These are phyloP conservation scores for Nomada fucata DNA, from an alignment of 2,888 invertebrate genomes.

Conservation along the genomic window DNA sequence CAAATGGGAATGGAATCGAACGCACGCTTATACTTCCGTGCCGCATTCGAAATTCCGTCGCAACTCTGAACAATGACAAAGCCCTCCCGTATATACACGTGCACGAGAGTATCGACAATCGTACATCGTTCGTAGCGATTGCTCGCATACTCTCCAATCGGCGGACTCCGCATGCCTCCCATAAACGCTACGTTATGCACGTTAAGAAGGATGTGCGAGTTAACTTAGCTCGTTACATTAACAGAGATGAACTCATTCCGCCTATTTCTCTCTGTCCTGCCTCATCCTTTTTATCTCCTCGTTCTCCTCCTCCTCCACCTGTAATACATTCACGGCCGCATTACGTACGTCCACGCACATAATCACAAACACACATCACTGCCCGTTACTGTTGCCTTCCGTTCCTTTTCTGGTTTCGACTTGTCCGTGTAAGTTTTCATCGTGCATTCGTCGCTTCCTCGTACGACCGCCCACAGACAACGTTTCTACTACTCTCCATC, in stretches of 20 bases:
- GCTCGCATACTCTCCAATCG: constrained; percentile 52
- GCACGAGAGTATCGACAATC: constrained; percentile 43
- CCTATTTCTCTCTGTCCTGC: constrained; percentile 67
- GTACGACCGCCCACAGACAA: constrained; percentile 35
- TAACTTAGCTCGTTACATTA: constrained; percentile 82
- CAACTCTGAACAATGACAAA: constrained; percentile 24
- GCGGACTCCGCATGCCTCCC: constrained; percentile 51
- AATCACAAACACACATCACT: neutral
- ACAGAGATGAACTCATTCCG: constrained; percentile 82
- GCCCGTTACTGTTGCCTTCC: neutral
- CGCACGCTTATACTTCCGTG: too few relatives aligned
- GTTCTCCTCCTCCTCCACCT: constrained; percentile 19
- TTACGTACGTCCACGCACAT: neutral
- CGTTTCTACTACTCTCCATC: constrained; percentile 36
- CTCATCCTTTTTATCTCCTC: constrained; percentile 33
- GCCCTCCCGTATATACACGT: constrained; percentile 1
- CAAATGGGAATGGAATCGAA: too few relatives aligned
- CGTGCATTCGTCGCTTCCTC: constrained; percentile 41
- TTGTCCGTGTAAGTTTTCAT: constrained; percentile 32
- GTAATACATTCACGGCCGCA: constrained; percentile 11
- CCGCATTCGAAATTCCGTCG: constrained; percentile 39
- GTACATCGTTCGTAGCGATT: constrained; percentile 50
- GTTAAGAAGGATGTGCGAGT: constrained; percentile 84
- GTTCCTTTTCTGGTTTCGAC: neutral
- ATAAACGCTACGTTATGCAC: constrained; percentile 76